A percentile compares a stretch with the other conserved stretches of the same genome.
Evolutionary conservation across 2,797 vertebrate species (phyloP).

Genomic region (Sebastes itinus): DNA sequence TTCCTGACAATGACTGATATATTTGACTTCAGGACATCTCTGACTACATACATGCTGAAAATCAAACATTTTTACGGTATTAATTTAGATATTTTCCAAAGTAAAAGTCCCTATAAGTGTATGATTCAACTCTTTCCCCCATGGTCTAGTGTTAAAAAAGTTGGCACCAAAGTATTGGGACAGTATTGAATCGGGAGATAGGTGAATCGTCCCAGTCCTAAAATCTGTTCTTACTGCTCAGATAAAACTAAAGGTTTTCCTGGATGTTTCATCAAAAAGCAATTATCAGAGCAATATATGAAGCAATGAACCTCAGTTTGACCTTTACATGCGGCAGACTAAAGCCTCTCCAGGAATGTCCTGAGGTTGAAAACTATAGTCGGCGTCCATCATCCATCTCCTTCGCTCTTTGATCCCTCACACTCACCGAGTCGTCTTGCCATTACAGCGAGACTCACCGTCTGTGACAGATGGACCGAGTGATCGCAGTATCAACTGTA

Average conservation of each 20-base stretch:
- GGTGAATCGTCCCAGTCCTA: too few relatives aligned
- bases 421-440: not conserved
- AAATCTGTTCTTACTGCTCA: not conserved
- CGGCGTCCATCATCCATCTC: slow-evolving; percentile 25
- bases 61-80: too few relatives aligned
- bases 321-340: slow-evolving; percentile 9
- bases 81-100: too few relatives aligned
- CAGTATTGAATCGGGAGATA: too few relatives aligned
- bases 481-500: slow-evolving; percentile 10
- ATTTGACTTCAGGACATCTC: too few relatives aligned
- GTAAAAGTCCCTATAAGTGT: too few relatives aligned
- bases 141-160: too few relatives aligned
- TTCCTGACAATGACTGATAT: too few relatives aligned
- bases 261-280: not conserved
- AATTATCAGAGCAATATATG: not conserved
- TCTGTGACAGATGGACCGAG: slow-evolving; percentile 21
- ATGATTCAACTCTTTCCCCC: too few relatives aligned
- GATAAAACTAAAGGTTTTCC: not conserved
- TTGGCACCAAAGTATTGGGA: too few relatives aligned
- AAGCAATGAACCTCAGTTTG: slow-evolving; percentile 13
- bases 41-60: too few relatives aligned
- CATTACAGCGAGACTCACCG: not conserved
- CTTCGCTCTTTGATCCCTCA: slow-evolving; percentile 18
- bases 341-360: slow-evolving; percentile 22
- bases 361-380: slow-evolving; percentile 14